phyloP scores from a whole-genome alignment of 2,888 invertebrate species.

The Gnatocerus cornutus region DNA sequence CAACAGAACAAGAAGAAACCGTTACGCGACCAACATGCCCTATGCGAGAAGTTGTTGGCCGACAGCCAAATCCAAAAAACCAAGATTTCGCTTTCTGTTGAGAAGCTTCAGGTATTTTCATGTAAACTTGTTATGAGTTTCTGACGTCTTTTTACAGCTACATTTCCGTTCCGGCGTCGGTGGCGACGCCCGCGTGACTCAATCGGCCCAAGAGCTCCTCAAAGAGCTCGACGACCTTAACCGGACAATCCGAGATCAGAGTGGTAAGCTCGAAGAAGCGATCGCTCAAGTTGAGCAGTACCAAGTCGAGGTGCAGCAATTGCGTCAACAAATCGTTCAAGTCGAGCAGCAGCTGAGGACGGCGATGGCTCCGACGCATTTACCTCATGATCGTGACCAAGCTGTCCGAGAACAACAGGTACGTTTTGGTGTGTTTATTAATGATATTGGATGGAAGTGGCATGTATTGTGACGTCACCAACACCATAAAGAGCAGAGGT shows the following conservation, averaged over 20 bases:
- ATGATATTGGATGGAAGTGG: conserved; percentile 58
- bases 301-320: conserved; percentile 88
- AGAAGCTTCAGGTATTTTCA: conserved; percentile 85
- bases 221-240: conserved; percentile 80
- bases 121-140: conserved; percentile 71
- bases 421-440: conserved; percentile 70
- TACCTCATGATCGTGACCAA: conserved; percentile 87
- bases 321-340: conserved; percentile 88
- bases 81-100: conserved; percentile 90
- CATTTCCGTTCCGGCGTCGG: conserved; percentile 92
- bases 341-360: conserved; percentile 91
- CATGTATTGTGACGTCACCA: conserved; percentile 58
- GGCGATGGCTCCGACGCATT: conserved; percentile 87
- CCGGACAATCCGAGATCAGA: conserved; percentile 77
- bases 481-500: conserved; percentile 38
- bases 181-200: conserved; percentile 83
- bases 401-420: conserved; percentile 92
- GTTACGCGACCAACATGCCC: conserved; percentile 87
- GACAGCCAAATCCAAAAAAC: conserved; percentile 93
- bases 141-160: conserved; percentile 74
- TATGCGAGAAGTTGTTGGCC: conserved; percentile 89
- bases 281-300: conserved; percentile 90
- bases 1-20: conserved; percentile 91
- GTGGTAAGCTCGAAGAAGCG: conserved; percentile 81
- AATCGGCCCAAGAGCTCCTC: conserved; percentile 81